Conservation (phyloP, 2,113 vertebrate genomes). For the Caretta caretta region DNA sequence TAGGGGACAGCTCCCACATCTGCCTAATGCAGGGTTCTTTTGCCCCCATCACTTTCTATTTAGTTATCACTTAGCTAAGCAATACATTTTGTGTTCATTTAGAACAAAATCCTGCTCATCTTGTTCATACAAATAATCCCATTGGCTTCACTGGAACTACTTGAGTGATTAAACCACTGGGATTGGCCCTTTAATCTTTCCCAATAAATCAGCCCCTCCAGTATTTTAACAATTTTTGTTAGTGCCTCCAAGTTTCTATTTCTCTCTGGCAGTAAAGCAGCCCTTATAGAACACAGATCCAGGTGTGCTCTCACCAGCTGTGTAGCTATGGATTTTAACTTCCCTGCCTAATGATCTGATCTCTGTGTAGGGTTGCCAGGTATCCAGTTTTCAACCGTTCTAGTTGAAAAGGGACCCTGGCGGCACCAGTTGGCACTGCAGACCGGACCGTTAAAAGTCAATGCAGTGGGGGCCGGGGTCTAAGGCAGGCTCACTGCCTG, state of each 20-base stretch:
- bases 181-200: slow-evolving; percentile 4
- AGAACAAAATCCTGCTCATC: neutral
- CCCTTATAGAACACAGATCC: neutral
- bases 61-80: neutral
- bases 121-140: neutral
- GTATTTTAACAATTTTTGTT: slow-evolving; percentile 19
- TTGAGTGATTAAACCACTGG: slow-evolving; percentile 14
- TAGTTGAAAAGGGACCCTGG: no score
- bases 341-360: slow-evolving; percentile 24
- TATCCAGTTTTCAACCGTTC: no score
- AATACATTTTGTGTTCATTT: neutral
- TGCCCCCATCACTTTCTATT: neutral
- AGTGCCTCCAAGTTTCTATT: slow-evolving; percentile 10
- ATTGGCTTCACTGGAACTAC: neutral
- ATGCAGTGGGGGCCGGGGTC: no score
- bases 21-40: neutral
- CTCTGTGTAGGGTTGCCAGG: neutral
- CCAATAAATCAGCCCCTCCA: neutral
- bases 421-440: no score
- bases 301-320: neutral
- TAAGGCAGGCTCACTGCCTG: no score
- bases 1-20: neutral
- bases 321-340: slow-evolving; percentile 15
- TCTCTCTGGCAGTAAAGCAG: neutral
- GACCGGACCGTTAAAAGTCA: no score